A percentile compares a stretch with the other conserved stretches of the same genome.
Conservation (phyloP, 1,140 invertebrate species). For the Homalodisca vitripennis region DNA sequence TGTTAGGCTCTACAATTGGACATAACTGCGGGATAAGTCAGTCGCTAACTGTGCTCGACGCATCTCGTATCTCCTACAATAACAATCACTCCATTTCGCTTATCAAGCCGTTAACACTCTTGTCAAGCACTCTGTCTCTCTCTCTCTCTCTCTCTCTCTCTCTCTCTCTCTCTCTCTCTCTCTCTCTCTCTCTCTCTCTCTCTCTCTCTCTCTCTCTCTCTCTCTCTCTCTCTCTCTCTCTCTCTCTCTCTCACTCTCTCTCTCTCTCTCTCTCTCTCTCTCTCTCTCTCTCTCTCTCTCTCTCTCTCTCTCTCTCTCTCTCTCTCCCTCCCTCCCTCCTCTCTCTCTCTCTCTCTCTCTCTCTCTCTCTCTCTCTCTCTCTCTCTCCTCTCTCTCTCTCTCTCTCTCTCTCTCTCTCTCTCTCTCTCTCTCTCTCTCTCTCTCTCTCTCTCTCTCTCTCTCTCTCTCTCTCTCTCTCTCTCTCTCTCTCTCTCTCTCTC, state of each 20-base stretch:
- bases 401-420: not conserved
- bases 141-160: no score
- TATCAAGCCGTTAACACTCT: not conserved
- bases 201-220: conserved; percentile 3
- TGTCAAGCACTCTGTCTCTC: no score
- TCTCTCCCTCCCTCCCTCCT: conserved; percentile 2
- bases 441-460: not conserved
- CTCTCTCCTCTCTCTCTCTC: not conserved
- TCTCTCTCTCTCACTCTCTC: no score
- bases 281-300: conserved; percentile 3
- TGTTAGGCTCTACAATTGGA: no score
- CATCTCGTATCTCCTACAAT: no score
- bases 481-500: not conserved
- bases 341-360: conserved; percentile 2
- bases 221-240: not conserved
- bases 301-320: not conserved
- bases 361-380: conserved; percentile 2
- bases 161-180: conserved; percentile 3
- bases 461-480: no score
- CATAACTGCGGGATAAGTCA: no score
- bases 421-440: not conserved
- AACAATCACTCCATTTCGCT: no score
- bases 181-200: not conserved
- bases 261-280: not conserved
- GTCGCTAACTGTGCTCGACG: no score